These are phyloP conservation scores for Bruchidius siliquastri DNA, from an alignment of 2,888 invertebrate species.

Conservation along the genomic window DNA sequence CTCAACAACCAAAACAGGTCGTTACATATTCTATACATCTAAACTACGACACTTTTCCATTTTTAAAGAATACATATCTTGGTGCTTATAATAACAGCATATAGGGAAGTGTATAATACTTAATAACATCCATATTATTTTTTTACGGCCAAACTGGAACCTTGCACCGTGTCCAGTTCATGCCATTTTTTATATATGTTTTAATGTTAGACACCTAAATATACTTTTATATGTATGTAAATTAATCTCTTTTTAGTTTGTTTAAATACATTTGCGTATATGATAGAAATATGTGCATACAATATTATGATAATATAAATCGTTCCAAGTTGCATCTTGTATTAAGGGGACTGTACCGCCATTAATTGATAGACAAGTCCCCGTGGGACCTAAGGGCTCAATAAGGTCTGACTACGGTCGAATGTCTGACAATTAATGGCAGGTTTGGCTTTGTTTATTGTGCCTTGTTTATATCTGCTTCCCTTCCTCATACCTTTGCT, in stretches of 20 bases:
- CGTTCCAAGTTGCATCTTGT: background rate
- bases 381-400: conserved; percentile 32
- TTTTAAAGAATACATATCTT: background rate
- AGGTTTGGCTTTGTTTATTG: background rate
- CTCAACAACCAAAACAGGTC: background rate
- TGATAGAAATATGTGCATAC: background rate
- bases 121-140: background rate
- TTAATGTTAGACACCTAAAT: background rate
- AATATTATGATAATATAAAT: background rate
- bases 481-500: background rate
- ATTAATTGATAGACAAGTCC: conserved; percentile 22
- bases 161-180: background rate
- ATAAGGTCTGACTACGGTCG: conserved; percentile 22
- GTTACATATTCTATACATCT: background rate
- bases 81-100: background rate
- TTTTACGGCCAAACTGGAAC: background rate
- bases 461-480: background rate
- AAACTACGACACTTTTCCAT: background rate
- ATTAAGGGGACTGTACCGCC: background rate
- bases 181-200: background rate
- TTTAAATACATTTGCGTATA: background rate
- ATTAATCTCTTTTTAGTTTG: background rate
- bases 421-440: conserved; percentile 1
- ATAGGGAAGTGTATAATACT: background rate
- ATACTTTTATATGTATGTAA: background rate